phyloP scores from a whole-genome alignment of 2,797 vertebrate species.

The Chelonia mydas region DNA sequence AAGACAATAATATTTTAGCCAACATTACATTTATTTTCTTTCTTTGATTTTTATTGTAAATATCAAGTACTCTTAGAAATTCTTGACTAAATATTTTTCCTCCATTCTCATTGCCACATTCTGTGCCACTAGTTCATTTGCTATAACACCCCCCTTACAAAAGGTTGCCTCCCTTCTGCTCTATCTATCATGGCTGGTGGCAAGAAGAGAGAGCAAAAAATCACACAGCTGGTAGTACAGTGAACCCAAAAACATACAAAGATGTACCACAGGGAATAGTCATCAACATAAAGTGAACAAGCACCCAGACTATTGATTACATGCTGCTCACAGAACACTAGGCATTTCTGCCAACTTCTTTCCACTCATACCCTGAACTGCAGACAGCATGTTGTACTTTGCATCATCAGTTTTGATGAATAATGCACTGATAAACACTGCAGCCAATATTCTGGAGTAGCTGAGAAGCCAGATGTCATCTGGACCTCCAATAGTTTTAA shows the following conservation, averaged over 20 bases:
- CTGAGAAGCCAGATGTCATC: conserved; percentile 87
- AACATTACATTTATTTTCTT: conserved; percentile 27
- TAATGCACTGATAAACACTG: conserved; percentile 87
- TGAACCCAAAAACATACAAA: conserved; percentile 86
- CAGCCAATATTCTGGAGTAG: conserved; percentile 83
- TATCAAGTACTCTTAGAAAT: conserved; percentile 63
- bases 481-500: conserved; percentile 85
- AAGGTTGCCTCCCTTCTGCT: conserved; percentile 81
- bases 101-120: conserved; percentile 69
- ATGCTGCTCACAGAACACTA: conserved; percentile 85
- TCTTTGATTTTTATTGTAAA: background rate
- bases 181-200: conserved; percentile 71
- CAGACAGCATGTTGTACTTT: conserved; percentile 87
- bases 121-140: conserved; percentile 79
- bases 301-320: conserved; percentile 86
- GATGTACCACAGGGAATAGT: conserved; percentile 84
- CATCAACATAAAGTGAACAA: conserved; percentile 85
- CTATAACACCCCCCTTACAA: conserved; percentile 79
- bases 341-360: conserved; percentile 85
- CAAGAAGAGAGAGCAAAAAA: conserved; percentile 79
- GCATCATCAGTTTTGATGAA: conserved; percentile 89
- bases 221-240: conserved; percentile 83
- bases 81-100: conserved; percentile 51
- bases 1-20: conserved; percentile 37
- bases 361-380: conserved; percentile 78